phyloP scores from a whole-genome alignment of 35 echinoderm and acorn worm genomes.

The Amphiura filiformis region DNA sequence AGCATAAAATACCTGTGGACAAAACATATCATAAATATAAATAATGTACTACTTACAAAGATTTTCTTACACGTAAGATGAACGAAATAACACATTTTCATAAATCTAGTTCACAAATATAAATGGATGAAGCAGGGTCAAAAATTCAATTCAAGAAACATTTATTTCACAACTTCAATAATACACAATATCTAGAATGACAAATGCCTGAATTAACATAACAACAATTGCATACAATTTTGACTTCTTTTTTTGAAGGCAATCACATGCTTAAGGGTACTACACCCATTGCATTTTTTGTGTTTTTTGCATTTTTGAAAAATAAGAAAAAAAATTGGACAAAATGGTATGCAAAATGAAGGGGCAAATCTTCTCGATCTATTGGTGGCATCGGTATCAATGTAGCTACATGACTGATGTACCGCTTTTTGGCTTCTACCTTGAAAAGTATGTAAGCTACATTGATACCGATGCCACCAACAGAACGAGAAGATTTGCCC shows the following conservation, averaged over 20 bases:
- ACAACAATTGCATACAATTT: neutral
- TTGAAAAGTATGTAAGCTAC: no score
- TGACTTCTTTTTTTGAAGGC: neutral
- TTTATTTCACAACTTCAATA: no score
- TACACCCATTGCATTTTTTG: neutral
- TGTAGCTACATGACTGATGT: neutral
- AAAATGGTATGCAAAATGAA: no score
- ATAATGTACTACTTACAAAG: neutral
- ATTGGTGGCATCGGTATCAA: no score
- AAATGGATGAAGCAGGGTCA: neutral
- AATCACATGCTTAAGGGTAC: no score
- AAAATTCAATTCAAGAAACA: no score
- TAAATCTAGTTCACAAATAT: neutral
- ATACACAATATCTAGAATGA: neutral
- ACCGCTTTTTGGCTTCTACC: no score
- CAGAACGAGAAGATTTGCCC: no score
- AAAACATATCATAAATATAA: neutral
- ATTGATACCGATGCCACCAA: no score
- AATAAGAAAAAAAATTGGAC: neutral
- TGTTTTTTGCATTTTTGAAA: neutral
- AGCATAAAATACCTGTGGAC: slow-evolving; percentile 50
- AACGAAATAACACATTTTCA: neutral
- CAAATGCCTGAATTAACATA: neutral
- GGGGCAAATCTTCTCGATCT: no score
- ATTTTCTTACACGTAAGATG: neutral